These are phyloP conservation scores for Daboia siamensis DNA, from an alignment of 2,113 vertebrate genomes.

Conservation along the genomic window DNA sequence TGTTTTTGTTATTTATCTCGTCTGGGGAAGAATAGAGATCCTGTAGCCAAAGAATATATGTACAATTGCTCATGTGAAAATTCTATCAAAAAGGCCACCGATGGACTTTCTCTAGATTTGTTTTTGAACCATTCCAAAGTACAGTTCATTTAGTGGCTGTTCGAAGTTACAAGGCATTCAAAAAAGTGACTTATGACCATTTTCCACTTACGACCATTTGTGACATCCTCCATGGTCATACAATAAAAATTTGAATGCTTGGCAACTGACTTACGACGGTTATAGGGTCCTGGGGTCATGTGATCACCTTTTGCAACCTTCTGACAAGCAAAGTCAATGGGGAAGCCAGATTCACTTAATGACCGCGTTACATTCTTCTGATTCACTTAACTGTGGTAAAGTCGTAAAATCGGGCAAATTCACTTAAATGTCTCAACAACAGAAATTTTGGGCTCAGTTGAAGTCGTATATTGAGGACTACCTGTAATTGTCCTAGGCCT, in stretches of 20 bases:
- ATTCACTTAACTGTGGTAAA: not conserved
- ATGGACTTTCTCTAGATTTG: not conserved
- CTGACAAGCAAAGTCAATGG: not conserved
- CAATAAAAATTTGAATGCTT: not conserved
- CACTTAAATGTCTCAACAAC: not conserved
- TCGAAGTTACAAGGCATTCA: not conserved
- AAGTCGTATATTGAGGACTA: not conserved
- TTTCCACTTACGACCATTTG: not conserved
- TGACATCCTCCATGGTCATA: not conserved
- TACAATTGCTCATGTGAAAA: not conserved
- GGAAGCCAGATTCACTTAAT: not conserved
- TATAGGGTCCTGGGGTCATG: not conserved
- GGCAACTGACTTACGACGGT: not conserved
- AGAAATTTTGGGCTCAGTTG: not conserved
- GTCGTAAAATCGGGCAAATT: not conserved
- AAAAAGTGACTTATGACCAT: not conserved
- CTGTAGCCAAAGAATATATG: not conserved
- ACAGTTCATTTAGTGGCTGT: not conserved
- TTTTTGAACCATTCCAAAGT: not conserved
- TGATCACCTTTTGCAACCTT: not conserved
- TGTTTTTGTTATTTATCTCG: not conserved
- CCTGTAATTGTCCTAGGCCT: not conserved
- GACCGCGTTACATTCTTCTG: not conserved
- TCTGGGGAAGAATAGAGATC: not conserved
- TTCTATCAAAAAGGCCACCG: not conserved